Percentiles rank a stretch among this genome's conserved stretches.
phyloP scores from a whole-genome alignment of 2,888 invertebrate species.

The Conomelus anceps region DNA sequence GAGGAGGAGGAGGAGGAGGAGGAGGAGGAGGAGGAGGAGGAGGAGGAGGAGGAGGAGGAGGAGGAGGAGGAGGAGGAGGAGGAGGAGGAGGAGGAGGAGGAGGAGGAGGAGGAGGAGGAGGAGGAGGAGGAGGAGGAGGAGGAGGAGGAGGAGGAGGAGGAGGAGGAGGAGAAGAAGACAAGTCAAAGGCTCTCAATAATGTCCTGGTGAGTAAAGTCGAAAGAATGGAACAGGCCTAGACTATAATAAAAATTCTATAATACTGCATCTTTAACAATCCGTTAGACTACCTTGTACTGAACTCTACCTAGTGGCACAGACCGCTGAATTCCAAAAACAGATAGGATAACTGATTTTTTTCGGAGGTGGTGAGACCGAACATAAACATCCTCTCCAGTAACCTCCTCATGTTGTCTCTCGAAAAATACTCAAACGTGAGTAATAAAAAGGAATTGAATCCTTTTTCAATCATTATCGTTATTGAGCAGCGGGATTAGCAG shows the following conservation, averaged over 20 bases:
- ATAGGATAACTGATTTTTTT: background rate
- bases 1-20: too few species aligned
- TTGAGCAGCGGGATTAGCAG: background rate
- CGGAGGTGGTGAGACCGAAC: background rate
- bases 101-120: too few species aligned
- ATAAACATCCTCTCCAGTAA: background rate
- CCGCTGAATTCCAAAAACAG: background rate
- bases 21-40: too few species aligned
- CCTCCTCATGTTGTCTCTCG: background rate
- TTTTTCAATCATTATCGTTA: background rate
- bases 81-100: too few species aligned
- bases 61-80: too few species aligned
- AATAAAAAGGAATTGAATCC: background rate
- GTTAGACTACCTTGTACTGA: background rate
- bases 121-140: too few species aligned
- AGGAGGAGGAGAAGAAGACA: background rate
- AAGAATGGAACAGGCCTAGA: background rate
- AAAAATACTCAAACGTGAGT: background rate
- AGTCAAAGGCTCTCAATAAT: background rate
- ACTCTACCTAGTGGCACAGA: background rate
- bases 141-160: background rate
- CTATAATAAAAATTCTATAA: background rate
- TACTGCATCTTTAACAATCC: background rate
- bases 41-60: too few species aligned
- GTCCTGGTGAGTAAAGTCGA: background rate